These are phyloP conservation scores for Odontomyia ornata DNA, from an alignment of 2,888 invertebrate genomes.

Conservation along the genomic window DNA sequence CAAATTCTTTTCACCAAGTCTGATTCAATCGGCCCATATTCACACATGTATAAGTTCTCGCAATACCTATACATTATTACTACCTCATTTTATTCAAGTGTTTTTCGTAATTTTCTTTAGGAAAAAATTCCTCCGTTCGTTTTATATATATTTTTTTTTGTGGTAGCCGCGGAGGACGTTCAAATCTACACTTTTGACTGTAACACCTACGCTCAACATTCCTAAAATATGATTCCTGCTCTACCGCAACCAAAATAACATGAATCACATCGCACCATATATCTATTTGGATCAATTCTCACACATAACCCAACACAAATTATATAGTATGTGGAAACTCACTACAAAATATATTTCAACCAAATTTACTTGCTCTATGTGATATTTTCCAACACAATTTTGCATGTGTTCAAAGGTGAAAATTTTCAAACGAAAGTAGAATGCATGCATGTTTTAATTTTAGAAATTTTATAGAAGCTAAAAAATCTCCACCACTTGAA, in stretches of 20 bases:
- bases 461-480: neutral
- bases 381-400: neutral
- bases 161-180: no score
- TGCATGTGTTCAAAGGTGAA: conserved; percentile 10
- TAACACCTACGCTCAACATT: conserved; percentile 11
- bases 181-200: no score
- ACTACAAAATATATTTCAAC: neutral
- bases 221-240: conserved; percentile 23
- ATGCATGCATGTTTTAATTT: no score
- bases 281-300: neutral
- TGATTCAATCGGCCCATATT: neutral
- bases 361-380: neutral
- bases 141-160: no score
- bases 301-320: neutral
- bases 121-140: neutral
- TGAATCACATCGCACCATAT: neutral
- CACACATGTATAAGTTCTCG: neutral
- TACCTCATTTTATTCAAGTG: neutral
- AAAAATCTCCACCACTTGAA: neutral
- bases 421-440: neutral
- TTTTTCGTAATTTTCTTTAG: neutral
- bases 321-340: neutral
- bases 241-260: conserved; percentile 30
- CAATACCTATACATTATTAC: conserved; percentile 22
- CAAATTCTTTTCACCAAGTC: conserved; percentile 1